Evolutionary conservation across 2,113 vertebrate species (phyloP).

Genomic region (Halcyon malimbica): DNA sequence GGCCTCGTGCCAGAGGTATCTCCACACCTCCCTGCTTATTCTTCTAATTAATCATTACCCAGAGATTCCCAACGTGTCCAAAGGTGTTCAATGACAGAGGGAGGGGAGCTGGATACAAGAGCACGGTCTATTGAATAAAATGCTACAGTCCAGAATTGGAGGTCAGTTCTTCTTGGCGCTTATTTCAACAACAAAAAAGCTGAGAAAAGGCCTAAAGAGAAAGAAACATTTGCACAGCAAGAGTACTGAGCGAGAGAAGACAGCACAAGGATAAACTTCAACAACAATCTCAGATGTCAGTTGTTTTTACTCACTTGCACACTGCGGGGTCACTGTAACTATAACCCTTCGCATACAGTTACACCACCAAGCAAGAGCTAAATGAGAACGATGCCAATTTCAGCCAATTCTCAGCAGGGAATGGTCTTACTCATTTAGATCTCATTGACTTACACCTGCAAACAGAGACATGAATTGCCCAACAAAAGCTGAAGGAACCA

Average conservation of each 20-base stretch:
- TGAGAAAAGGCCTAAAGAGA: not conserved
- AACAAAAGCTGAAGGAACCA: not conserved
- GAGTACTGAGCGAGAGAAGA: not conserved
- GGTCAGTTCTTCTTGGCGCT: not conserved
- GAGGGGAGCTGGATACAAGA: not conserved
- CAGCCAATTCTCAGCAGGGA: not conserved
- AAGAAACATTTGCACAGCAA: not conserved
- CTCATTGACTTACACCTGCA: not conserved
- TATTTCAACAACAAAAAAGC: not conserved
- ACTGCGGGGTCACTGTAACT: not conserved
- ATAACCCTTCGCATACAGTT: not conserved
- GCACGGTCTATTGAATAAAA: not conserved
- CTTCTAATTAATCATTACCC: slow-evolving; percentile 46
- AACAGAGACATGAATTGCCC: not conserved
- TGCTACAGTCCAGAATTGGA: not conserved
- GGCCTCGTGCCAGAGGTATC: not conserved
- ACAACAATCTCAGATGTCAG: not conserved
- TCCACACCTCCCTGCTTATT: slow-evolving; percentile 31
- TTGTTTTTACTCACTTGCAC: not conserved
- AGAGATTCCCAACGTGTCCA: slow-evolving; percentile 12
- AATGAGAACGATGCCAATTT: not conserved
- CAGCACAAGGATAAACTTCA: not conserved
- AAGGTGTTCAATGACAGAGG: slow-evolving; percentile 29
- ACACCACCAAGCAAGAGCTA: not conserved
- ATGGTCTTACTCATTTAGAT: not conserved